Evolutionary conservation across 2,797 vertebrate species (phyloP).

Genomic region (Bucorvus abyssinicus): DNA sequence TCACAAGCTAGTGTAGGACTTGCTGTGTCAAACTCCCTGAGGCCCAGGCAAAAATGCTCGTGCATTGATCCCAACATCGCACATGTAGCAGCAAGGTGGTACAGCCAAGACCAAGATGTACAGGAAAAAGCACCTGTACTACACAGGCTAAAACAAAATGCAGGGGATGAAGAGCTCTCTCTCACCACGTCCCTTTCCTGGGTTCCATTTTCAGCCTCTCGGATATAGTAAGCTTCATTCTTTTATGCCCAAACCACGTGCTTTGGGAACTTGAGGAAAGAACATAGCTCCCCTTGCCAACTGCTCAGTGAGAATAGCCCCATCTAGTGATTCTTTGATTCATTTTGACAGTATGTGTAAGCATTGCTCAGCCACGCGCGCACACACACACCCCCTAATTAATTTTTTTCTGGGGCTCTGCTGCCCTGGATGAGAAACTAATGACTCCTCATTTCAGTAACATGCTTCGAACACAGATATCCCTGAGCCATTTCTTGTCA

Average conservation of each 20-base stretch:
- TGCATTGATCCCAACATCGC: background rate
- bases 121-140: background rate
- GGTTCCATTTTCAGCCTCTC: background rate
- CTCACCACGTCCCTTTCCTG: background rate
- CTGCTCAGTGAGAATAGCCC: background rate
- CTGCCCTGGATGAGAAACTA: background rate
- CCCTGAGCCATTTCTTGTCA: background rate
- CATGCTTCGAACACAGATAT: background rate
- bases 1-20: background rate
- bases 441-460: background rate
- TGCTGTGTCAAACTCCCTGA: fast-evolving
- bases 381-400: background rate
- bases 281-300: background rate
- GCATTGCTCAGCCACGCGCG: background rate
- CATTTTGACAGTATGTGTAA: background rate
- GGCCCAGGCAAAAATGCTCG: background rate
- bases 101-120: background rate
- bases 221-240: background rate
- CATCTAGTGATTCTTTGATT: background rate
- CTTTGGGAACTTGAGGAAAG: background rate
- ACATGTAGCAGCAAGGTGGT: background rate
- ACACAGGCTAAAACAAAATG: background rate
- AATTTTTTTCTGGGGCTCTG: background rate
- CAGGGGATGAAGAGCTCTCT: background rate
- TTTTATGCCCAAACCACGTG: background rate